Percentiles rank a stretch among this genome's conserved stretches.
These are phyloP conservation scores for Takifugu ocellatus DNA, from an alignment of 2,797 vertebrate genomes.

Conservation along the genomic window DNA sequence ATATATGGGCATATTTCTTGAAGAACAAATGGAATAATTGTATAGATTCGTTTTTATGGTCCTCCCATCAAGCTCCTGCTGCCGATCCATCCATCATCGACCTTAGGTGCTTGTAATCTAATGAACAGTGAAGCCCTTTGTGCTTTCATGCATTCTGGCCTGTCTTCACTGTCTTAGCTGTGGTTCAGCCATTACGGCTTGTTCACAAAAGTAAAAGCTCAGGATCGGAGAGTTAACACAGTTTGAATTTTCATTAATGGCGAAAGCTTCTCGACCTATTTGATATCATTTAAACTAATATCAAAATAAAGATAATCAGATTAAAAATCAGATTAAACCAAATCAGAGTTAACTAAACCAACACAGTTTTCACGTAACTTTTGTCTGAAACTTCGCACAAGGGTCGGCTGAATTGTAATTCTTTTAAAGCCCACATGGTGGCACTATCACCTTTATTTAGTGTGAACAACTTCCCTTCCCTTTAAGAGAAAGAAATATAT, in stretches of 20 bases:
- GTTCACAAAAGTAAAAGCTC: slow-evolving; percentile 17
- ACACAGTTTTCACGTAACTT: not conserved
- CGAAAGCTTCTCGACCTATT: no score
- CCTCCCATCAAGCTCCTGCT: slow-evolving; percentile 3
- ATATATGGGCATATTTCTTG: slow-evolving; percentile 18
- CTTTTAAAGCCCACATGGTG: slow-evolving; percentile 58
- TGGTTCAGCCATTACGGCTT: slow-evolving; percentile 24
- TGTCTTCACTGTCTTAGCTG: slow-evolving; percentile 40
- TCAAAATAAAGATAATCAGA: not conserved
- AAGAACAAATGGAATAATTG: slow-evolving; percentile 24
- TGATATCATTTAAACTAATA: slow-evolving; percentile 1
- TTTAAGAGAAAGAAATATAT: no score
- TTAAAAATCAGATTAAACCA: not conserved
- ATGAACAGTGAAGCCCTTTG: slow-evolving; percentile 19
- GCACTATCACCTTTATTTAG: slow-evolving; percentile 38
- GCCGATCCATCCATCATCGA: slow-evolving; percentile 45
- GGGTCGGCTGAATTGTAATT: slow-evolving; percentile 24
- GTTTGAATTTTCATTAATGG: no score
- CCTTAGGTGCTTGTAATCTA: slow-evolving; percentile 14
- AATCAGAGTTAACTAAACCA: no score
- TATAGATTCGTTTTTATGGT: slow-evolving; percentile 18
- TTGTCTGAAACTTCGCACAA: not conserved
- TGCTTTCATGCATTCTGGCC: slow-evolving; percentile 29
- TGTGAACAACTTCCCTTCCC: not conserved
- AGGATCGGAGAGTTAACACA: not conserved